Conservation (phyloP, 2,113 vertebrate species). For the Heterotis niloticus region DNA sequence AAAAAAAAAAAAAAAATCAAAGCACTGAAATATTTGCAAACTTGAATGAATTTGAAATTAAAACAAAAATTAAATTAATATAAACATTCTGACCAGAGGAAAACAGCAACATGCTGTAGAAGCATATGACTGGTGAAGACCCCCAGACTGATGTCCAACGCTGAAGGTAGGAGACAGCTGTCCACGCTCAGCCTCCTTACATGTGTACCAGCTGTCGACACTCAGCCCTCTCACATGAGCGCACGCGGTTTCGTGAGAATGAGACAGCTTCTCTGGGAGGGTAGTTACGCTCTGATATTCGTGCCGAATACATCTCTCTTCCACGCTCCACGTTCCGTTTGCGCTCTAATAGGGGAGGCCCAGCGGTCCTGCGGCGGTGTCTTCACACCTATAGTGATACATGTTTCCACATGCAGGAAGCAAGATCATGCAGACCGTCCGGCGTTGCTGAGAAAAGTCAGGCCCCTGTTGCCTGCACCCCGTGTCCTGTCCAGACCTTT, state of each 20-base stretch:
- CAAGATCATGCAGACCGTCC: no score
- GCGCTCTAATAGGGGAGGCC: not conserved
- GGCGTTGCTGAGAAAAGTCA: no score
- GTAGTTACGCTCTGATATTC: not conserved
- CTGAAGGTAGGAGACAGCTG: not conserved
- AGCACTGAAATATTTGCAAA: no score
- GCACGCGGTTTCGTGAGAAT: not conserved
- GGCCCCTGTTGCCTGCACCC: no score
- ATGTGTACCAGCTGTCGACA: not conserved
- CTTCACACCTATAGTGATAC: no score
- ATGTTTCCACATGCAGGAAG: no score
- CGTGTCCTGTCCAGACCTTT: no score
- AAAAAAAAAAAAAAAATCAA: no score
- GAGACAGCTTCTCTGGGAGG: not conserved
- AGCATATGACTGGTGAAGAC: not conserved
- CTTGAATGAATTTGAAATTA: no score
- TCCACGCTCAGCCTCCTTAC: not conserved
- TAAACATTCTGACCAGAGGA: no score
- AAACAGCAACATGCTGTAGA: not conserved
- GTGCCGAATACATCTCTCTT: not conserved
- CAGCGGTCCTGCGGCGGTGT: no score
- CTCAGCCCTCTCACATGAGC: not conserved
- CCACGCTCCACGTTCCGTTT: not conserved
- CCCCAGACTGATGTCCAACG: not conserved
- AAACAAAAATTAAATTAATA: no score